Evolutionary conservation across 1,140 invertebrate genomes (phyloP), one percentile per base, ranked within the genome.

Genomic region (Drosophila fuyamai): DNA sequence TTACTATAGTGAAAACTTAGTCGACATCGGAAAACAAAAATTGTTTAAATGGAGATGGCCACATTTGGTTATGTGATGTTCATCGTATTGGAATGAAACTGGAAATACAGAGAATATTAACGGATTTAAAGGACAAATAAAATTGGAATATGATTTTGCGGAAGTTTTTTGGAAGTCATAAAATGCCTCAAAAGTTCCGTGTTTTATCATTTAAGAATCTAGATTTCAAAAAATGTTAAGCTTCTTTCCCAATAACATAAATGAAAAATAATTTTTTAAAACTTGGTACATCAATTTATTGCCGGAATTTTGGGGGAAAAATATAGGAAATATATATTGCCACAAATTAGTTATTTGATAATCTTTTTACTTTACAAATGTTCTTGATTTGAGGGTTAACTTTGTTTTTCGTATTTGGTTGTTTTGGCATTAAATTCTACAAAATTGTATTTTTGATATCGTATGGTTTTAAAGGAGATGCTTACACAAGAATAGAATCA

Each of bases 271-370:
- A 13, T 6, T 72, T 4, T 4, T 47, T 60, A 60, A 73, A 73
- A 73, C 55, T 60, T 58, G 67, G 47, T 73, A 73, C 70, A 73
- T 60, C 67, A 72, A 73, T 73, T 73, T 73, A 75, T 75, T 75
- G 70, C 70, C 72, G 59, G 60, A 76, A 18, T 43, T 68, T 57
- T 18, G 27, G 44, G 62, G 35, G 36, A 7, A 67, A 75, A 75
- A 65, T 56, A 36, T 40, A 41, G 47, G 14, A 67, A 68, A 70
- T 71, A 68, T 55, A 55, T 74, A 32, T 36, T 76, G 58, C 48
- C 68, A 44, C 27, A 75, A 75, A 65, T 76, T 18, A 75, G 14
- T 48, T 32, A 55, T 50, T 41, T 57, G 29, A 50, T 71, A 57
- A 57, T 71, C 16, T 57, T 76, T 56, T 76, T 56, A 76, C 68